A percentile compares a stretch with the other conserved stretches of the same genome.
Evolutionary conservation across 2,797 vertebrate species (phyloP).

Genomic region (Enoplosus armatus): DNA sequence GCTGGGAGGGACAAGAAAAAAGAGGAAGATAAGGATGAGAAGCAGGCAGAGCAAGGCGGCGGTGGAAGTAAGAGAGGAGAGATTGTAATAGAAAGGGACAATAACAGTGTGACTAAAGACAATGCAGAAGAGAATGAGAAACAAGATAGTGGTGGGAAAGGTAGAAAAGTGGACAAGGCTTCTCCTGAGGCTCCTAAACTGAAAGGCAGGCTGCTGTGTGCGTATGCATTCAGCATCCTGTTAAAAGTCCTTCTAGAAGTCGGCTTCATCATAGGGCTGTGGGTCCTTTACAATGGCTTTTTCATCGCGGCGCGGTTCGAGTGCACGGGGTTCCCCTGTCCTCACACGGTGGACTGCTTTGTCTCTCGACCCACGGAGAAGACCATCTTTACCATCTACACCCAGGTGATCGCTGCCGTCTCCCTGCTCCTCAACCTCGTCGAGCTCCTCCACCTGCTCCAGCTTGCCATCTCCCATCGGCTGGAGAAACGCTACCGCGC

Average conservation of each 20-base stretch:
- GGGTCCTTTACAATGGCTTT: constrained; percentile 87
- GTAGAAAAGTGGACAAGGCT: constrained; percentile 19
- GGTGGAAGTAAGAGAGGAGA: constrained; percentile 29
- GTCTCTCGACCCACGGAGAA: constrained; percentile 89
- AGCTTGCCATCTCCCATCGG: constrained; percentile 69
- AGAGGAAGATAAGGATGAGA: constrained; percentile 26
- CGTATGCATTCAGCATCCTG: constrained; percentile 84
- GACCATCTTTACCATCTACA: constrained; percentile 89
- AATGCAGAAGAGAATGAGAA: constrained; percentile 56
- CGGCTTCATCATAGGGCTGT: constrained; percentile 85
- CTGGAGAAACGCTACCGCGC: constrained; percentile 71
- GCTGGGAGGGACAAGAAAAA: constrained; percentile 39
- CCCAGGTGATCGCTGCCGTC: constrained; percentile 81
- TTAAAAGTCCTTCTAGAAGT: constrained; percentile 84
- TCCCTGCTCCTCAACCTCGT: constrained; percentile 86
- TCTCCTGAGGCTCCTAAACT: constrained; percentile 67
- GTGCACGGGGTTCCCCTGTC: constrained; percentile 82
- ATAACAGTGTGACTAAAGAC: constrained; percentile 21
- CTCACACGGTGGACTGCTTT: constrained; percentile 88
- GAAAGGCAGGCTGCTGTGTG: constrained; percentile 83
- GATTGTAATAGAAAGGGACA: not conserved
- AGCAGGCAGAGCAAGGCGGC: constrained; percentile 5
- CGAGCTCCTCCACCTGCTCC: constrained; percentile 85
- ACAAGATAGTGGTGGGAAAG: constrained; percentile 62
- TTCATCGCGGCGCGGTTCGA: constrained; percentile 80